A percentile compares a stretch with the other conserved stretches of the same genome.
Evolutionary conservation across 2,888 invertebrate genomes (phyloP).

Genomic region (Polietes domitor): DNA sequence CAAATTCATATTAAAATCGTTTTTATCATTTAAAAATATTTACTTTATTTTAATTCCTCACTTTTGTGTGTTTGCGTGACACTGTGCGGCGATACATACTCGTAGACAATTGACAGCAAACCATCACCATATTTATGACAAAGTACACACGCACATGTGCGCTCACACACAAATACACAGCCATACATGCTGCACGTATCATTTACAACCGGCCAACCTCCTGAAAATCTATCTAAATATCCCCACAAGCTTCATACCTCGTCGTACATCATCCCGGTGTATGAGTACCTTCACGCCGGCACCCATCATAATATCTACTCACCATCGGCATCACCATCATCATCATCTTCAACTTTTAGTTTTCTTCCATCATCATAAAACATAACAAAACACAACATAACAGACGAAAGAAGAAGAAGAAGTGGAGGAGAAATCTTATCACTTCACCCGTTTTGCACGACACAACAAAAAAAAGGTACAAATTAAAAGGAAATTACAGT

Average conservation of each 20-base stretch:
- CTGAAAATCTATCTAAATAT: background rate
- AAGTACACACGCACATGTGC: too few relatives aligned
- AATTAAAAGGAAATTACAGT: constrained; percentile 66
- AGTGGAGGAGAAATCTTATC: constrained; percentile 54
- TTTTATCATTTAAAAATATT: too few relatives aligned
- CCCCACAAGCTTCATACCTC: background rate
- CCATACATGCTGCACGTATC: constrained; percentile 41
- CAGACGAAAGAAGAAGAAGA: background rate
- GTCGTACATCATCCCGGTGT: background rate
- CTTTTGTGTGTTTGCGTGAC: too few relatives aligned
- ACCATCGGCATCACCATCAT: constrained; percentile 29
- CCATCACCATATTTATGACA: too few relatives aligned
- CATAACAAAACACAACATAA: constrained; percentile 30
- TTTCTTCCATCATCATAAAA: constrained; percentile 14
- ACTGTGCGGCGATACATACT: too few relatives aligned
- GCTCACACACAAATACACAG: constrained; percentile 36
- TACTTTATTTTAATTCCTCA: too few relatives aligned
- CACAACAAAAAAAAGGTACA: constrained; percentile 45
- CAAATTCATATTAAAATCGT: too few relatives aligned
- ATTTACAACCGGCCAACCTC: background rate
- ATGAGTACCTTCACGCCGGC: background rate
- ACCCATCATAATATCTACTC: background rate
- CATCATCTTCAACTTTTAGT: background rate
- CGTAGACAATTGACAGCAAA: too few relatives aligned
- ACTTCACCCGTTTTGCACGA: constrained; percentile 49